Evolutionary conservation across 35 echinoderm and acorn worm genomes (phyloP), one percentile per base, ranked within the genome.

Genomic region (Diadema setosum): DNA sequence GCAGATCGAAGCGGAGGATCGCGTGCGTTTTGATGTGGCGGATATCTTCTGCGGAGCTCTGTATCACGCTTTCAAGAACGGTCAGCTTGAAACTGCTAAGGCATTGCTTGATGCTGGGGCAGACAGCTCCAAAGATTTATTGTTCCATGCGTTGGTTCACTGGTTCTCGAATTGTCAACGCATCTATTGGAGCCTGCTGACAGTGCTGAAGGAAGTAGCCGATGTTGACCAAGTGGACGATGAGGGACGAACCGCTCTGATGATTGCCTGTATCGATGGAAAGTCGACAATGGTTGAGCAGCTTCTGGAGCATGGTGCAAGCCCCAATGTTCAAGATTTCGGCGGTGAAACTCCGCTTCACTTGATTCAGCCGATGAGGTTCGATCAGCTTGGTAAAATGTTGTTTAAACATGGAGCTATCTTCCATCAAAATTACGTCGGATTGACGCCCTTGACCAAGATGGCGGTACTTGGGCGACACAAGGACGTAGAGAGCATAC

Each of bases 11-110:
- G 40, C 73, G 1, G 73, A 78, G 3, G 24, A n/a, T 43, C 40
- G 24, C 8, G 35, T 7, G 24, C 24, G 35, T 41, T 14, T 21
- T n/a, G 5, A 23, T 16, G 73, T 2, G 11, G 40, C 21, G 14
- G 25, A 12, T 3, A 18, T 14, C 37, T 34, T 78, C 0, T 26
- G 29, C 44, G 73, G 73, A 2, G 39, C 73, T 21, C 21, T 78
- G 1, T 78, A 41, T 78, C 25, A 78, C 44, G 73, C 73, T 24
- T 42, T 78, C 73, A 78, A 78, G 73, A 78, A 78, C 40, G 73
- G n/a, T 41, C 73, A 78, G 2, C 37, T 9, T 42, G 73, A 18
- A 78, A 24, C 40, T 35, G 73, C 73, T 41, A 26, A 20, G 2
- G 35, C 11, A n/a, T 24, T 78, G 73, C 24, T 78, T 2, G 35